These are phyloP conservation scores for Stenolophus ochropezus DNA, from an alignment of 2,888 invertebrate genomes.

Conservation along the genomic window DNA sequence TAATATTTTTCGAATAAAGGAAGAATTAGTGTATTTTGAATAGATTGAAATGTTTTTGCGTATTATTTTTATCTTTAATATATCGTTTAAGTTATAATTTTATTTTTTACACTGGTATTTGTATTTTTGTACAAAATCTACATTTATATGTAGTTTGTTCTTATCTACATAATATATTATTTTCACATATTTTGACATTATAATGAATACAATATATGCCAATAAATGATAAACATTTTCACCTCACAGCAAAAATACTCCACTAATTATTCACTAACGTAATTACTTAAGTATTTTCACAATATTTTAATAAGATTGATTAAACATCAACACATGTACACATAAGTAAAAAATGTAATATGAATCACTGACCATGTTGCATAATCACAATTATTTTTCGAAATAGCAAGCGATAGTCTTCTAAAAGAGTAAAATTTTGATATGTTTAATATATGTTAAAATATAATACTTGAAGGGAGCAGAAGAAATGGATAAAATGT, in stretches of 20 bases:
- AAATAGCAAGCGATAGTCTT: conserved; percentile 27
- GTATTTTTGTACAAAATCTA: conserved; percentile 42
- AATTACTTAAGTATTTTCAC: conserved; percentile 14
- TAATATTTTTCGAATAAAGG: neutral
- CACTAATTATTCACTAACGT: neutral
- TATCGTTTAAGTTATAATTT: conserved; percentile 1
- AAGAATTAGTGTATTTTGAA: neutral
- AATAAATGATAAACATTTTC: neutral
- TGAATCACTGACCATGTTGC: conserved; percentile 30
- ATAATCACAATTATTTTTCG: conserved; percentile 18
- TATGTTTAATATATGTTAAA: conserved; percentile 27
- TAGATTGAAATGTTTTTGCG: neutral
- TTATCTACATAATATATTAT: conserved; percentile 12
- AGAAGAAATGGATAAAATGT: too few relatives aligned
- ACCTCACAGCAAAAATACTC: neutral
- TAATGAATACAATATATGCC: neutral
- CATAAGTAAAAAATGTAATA: conserved; percentile 28
- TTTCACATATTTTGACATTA: conserved; percentile 5
- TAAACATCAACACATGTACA: neutral
- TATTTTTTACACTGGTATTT: conserved; percentile 27
- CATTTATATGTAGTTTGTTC: conserved; percentile 8
- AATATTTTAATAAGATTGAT: conserved; percentile 12
- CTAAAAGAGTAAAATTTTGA: conserved; percentile 6
- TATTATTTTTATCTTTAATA: conserved; percentile 13
- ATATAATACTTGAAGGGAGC: conserved; percentile 19